phyloP scores from a whole-genome alignment of 2,797 vertebrate species.

The Anableps anableps region DNA sequence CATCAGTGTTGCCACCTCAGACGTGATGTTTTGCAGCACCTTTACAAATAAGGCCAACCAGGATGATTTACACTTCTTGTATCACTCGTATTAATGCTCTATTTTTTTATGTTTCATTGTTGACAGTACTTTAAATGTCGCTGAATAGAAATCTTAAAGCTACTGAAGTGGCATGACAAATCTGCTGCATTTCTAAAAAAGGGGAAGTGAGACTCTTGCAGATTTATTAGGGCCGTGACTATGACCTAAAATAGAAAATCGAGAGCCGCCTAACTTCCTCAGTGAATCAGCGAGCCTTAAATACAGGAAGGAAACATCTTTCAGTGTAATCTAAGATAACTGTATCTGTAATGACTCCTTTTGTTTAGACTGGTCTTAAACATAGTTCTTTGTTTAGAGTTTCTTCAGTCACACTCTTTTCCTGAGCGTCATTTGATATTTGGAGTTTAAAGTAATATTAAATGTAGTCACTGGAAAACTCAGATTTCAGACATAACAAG shows the following conservation, averaged over 20 bases:
- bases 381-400: constrained; percentile 10
- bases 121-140: background rate
- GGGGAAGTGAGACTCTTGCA: background rate
- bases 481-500: background rate
- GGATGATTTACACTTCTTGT: constrained; percentile 13
- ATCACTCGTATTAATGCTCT: background rate
- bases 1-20: constrained; percentile 18
- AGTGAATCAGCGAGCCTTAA: constrained; percentile 53
- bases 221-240: constrained; percentile 6
- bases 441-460: constrained; percentile 7
- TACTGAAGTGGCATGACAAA: background rate
- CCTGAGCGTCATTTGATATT: constrained; percentile 8
- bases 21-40: constrained; percentile 24
- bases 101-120: background rate
- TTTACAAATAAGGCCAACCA: constrained; percentile 31
- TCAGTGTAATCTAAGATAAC: constrained; percentile 40
- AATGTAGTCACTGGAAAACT: background rate
- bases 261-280: constrained; percentile 52
- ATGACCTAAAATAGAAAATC: constrained; percentile 54
- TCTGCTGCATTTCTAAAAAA: background rate
- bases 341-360: constrained; percentile 47
- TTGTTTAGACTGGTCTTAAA: constrained; percentile 43
- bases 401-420: constrained; percentile 6
- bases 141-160: background rate
- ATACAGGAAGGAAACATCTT: constrained; percentile 61